Evolutionary conservation across 2,113 vertebrate genomes (phyloP).

Genomic region (Ciconia maguari): DNA sequence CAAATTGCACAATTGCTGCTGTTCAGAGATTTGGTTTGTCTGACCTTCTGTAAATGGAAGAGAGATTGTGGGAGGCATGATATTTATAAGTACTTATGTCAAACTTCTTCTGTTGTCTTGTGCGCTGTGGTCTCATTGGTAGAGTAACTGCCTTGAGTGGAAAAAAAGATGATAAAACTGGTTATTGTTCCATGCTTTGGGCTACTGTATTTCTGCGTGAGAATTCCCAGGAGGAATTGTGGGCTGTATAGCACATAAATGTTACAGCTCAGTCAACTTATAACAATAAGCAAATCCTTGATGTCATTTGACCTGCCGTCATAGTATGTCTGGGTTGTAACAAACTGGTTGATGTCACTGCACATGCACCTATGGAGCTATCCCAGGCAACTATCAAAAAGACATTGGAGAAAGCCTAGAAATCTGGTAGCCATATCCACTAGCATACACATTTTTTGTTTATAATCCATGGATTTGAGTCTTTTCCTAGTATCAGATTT

Average conservation of each 20-base stretch:
- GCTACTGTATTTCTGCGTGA: neutral
- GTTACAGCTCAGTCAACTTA: neutral
- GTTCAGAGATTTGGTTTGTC: neutral
- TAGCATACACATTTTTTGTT: neutral
- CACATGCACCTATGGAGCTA: neutral
- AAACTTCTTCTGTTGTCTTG: neutral
- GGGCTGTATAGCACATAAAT: neutral
- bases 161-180: neutral
- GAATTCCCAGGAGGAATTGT: neutral
- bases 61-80: neutral
- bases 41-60: neutral
- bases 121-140: neutral
- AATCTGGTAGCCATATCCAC: neutral
- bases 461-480: neutral
- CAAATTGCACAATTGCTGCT: neutral
- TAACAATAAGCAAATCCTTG: neutral
- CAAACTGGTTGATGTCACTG: neutral
- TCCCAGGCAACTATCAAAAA: neutral
- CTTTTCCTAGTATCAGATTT: neutral
- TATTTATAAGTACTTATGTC: neutral
- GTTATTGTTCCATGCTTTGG: neutral
- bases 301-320: neutral
- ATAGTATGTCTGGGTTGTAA: neutral
- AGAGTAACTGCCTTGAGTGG: neutral
- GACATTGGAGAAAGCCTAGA: neutral